Conservation (phyloP, 1,140 invertebrate species). For the Leptopilina clavipes region DNA sequence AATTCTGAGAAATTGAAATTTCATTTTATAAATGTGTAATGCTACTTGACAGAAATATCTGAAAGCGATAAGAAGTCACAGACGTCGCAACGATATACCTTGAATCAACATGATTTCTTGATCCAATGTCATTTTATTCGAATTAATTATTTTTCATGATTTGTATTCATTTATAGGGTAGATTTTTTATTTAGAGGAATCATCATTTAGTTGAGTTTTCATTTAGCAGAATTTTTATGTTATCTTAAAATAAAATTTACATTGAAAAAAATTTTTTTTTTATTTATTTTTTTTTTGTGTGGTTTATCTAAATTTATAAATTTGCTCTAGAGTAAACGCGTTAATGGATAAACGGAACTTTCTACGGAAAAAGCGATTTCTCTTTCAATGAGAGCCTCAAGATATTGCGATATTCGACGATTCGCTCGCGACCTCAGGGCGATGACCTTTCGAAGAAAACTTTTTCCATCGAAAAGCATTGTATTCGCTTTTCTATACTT, state of each 20-base stretch:
- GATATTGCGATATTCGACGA: slow-evolving; percentile 34
- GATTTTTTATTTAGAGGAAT: background rate
- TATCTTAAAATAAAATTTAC: no score
- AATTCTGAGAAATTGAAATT: slow-evolving; percentile 10
- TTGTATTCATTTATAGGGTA: no score
- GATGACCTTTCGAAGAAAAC: slow-evolving; percentile 20
- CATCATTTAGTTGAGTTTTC: no score
- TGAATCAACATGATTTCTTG: slow-evolving; percentile 11
- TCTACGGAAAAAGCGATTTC: slow-evolving; percentile 34
- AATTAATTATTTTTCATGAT: background rate
- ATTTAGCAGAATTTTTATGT: no score
- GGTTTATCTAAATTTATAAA: no score
- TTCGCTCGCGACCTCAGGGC: slow-evolving; percentile 30
- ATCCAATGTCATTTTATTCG: slow-evolving; percentile 1
- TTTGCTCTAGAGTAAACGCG: slow-evolving; percentile 13
- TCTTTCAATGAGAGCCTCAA: slow-evolving; percentile 24
- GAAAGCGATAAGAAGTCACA: slow-evolving; percentile 19
- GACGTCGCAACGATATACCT: background rate
- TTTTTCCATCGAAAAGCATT: slow-evolving; percentile 23
- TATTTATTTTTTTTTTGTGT: background rate
- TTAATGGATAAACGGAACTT: slow-evolving; percentile 31
- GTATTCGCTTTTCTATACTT: slow-evolving; percentile 31
- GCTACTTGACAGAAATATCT: slow-evolving; percentile 10
- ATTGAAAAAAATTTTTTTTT: background rate
- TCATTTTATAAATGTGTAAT: background rate